These are phyloP conservation scores for Oreonectes daqikongensis DNA, from an alignment of 2,797 vertebrate genomes.

Conservation along the genomic window DNA sequence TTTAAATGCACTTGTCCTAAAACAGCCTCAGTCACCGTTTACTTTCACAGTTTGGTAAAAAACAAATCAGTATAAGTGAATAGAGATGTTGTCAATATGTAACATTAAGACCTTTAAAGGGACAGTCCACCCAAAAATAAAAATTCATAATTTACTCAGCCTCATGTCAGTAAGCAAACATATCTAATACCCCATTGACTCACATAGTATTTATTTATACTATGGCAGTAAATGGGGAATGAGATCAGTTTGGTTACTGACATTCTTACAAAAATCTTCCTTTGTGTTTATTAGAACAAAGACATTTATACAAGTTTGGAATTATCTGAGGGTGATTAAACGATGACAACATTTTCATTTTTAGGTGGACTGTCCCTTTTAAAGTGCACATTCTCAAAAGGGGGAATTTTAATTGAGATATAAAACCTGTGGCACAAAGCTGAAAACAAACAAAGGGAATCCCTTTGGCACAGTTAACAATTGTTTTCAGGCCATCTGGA, in stretches of 20 bases:
- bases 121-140: no score
- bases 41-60: not conserved
- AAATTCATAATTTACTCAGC: no score
- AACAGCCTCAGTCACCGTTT: not conserved
- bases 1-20: not conserved
- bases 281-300: no score
- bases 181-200: no score
- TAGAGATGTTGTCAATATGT: not conserved
- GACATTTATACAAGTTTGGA: no score
- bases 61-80: not conserved
- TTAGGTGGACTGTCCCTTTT: not conserved
- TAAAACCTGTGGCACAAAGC: conserved; percentile 13
- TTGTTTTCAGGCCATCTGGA: conserved; percentile 22
- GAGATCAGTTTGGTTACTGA: no score
- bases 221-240: no score
- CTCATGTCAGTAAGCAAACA: no score
- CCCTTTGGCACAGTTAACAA: conserved; percentile 17
- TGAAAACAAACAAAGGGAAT: not conserved
- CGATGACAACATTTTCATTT: not conserved
- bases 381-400: not conserved
- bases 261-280: no score
- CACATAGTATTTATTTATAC: no score
- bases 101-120: no score
- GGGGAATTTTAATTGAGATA: conserved; percentile 1
- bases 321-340: not conserved